Evolutionary conservation across 2,797 vertebrate species (phyloP), one percentile per base, ranked within the genome.

Genomic region (Scarus forsteni): DNA sequence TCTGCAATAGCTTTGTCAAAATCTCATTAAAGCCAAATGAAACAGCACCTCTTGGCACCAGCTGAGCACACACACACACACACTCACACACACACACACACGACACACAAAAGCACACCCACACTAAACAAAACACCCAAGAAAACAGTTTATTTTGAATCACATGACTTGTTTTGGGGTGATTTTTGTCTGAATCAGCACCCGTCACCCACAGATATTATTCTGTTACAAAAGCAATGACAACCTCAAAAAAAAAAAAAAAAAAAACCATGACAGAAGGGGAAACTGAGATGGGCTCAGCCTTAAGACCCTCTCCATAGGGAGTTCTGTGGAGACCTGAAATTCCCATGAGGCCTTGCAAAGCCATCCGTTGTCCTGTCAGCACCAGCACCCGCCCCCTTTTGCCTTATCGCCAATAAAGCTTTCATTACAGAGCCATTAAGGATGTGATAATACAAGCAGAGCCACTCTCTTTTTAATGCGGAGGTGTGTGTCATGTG

Each of bases 11-110:
- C 85, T 91, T 89, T 92, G 90, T 92, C 89, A 91, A 93, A 95
- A 94, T 92, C 92, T 94, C 91, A 94, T 95, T 94, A 94, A 90
- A 87, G n/a, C 66, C 87, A 90, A 94, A 94, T 92, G 89, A 94
- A 94, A 94, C 85, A 86, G 87, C 84, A 83, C 69, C 89, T 87
- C 69, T 19, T 76, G 60, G 75, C 70, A 87, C 91, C 93, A 94
- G 93, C 93, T 95, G 93, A 93, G 92, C 92, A 87, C 90, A 89
- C 85, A 75, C 34, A 53, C 51, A 53, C 11, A n/a, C 63, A 45
- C 73, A 86, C 73, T 71, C 63, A 46, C 44, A 71, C 77, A 62
- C 83, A 73, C 80, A 70, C 71, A 39, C 8, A 55, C 60, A 53
- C 72, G 71, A 87, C 42, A 50, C 83, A 89, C 79, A 80, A 55